A percentile compares a stretch with the other conserved stretches of the same genome.
phyloP scores from a whole-genome alignment of 2,113 vertebrate genomes.

The Calyptomena viridis region DNA sequence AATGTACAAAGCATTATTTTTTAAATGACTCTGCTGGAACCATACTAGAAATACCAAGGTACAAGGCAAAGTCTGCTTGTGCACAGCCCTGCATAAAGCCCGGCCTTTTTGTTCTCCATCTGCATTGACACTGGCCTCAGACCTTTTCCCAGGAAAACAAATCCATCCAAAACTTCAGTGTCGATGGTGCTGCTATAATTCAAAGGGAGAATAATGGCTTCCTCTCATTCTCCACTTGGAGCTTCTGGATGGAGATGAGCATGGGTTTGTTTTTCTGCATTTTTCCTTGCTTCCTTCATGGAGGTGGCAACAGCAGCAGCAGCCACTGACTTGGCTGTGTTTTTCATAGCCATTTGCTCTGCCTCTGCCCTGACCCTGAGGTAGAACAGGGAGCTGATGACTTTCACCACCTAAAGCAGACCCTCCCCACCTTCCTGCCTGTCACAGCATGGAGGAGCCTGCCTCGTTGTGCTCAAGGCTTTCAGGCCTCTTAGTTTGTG shows the following conservation, averaged over 20 bases:
- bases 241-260: slow-evolving; percentile 32
- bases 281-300: background rate
- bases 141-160: slow-evolving; percentile 32
- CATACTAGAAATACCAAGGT: slow-evolving; percentile 42
- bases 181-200: slow-evolving; percentile 63
- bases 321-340: background rate
- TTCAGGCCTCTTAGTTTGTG: background rate
- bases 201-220: slow-evolving; percentile 26
- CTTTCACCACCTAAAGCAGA: background rate
- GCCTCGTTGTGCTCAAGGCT: background rate
- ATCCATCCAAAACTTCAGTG: slow-evolving; percentile 42
- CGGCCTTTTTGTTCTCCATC: background rate
- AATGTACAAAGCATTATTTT: slow-evolving; percentile 74
- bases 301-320: slow-evolving; percentile 7
- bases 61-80: slow-evolving; percentile 40
- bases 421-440: background rate
- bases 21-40: slow-evolving; percentile 51
- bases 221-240: background rate
- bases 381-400: background rate
- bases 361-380: background rate
- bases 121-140: background rate
- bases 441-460: background rate
- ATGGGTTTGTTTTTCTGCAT: slow-evolving; percentile 51
- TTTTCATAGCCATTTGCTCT: slow-evolving; percentile 16
- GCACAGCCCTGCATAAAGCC: background rate